Base-by-base conservation (phyloP, 1,140 invertebrate genomes). In the Solenopsis fugax region DNA sequence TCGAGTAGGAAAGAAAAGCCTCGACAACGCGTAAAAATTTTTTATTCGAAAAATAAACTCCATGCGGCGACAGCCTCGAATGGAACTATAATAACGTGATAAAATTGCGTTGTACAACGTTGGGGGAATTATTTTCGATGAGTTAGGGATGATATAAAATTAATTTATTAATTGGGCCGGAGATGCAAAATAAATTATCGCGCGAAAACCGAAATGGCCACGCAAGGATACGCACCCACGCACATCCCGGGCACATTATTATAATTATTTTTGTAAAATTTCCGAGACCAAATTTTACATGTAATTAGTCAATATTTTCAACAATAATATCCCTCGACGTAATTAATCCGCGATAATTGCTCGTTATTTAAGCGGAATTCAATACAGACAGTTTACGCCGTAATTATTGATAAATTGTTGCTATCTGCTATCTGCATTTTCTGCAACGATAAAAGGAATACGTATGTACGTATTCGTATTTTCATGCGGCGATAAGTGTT, bases 291-390 rank as follows among this genome's bases (percentile, higher is more conserved):
- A 41, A 34, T 10, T 58, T 56, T 3, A 45, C 37, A 9, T 37
- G 21, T 37, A 64, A 64, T 69, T 50, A 69, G 37, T 24, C 21
- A 12, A 41, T 65, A 65, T 12, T 65, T 65, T 69, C 65, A 50
- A 69, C 24, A 69, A 41, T 37, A 34, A 48, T 34, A 58, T 41
- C 34, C 48, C 41, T 12, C 73, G n/a, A 34, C 54, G 21, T 41
- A 76, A 76, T 76, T 60, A 60, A 16, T 18, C 52, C 52, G 21
- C 18, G 18, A 76, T 41, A 76, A 60, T 58, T 29, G 52, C 29
- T 76, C 54, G 34, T 41, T 16, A 58, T 52, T 41, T 41, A 56
- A 37, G 72, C n/a, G 24, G 13, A 76, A 76, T 60, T 76, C 12
- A 56, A 76, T 29, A 45, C 37, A 6, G 52, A 60, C 34, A 45